Base-by-base conservation (phyloP, 2,797 vertebrate genomes). In the Micropoecilia bifurca region DNA sequence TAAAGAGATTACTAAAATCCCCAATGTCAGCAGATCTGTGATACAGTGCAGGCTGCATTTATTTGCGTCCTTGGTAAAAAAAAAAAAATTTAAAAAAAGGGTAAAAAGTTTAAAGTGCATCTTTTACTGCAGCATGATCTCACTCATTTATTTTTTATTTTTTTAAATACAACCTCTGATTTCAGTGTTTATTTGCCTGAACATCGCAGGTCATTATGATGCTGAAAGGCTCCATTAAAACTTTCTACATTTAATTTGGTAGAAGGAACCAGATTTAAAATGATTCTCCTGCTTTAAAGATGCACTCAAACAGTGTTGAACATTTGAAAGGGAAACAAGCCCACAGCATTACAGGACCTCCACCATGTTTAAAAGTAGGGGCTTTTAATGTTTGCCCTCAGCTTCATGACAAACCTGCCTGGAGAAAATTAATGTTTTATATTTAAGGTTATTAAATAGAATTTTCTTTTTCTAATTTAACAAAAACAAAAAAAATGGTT, bases 1-100 rank as follows among this genome's bases (percentile, higher is more conserved):
- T 46, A 78, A 83, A 78, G 10, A 6, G 13, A 83, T 28, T 36
- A 79, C 48, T 71, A 22, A 76, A 59, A 80, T 61, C 45, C 25
- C 74, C 71, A 71, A 71, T 28, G 30, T 48, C 69, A 82, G n/a
- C 47, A 75, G n/a, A 69, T 79, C 71, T 76, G 46, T 79, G 33
- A 82, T 55, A 16, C 13, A 71, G 43, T 45, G 43, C 43, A 28
- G 68, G 68, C 43, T 45, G 41, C 25, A 28, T 71, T 71, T 28
- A 46, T 46, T 46, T 8, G 43, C 41, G 28, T 16, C 25, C 25
- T 46, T 71, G 25, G n/a, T 18, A 6, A 43, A n/a, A 41, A 8
- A 41, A 0, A 41, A 41, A 41, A 41, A n/a, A 69, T 6, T 43
- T n/a, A n/a, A 33, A 33, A 33, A 33, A 33, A 33, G 20, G 9